Base-by-base conservation (phyloP, 2,113 vertebrate genomes). In the Pachypanchax playfairii region DNA sequence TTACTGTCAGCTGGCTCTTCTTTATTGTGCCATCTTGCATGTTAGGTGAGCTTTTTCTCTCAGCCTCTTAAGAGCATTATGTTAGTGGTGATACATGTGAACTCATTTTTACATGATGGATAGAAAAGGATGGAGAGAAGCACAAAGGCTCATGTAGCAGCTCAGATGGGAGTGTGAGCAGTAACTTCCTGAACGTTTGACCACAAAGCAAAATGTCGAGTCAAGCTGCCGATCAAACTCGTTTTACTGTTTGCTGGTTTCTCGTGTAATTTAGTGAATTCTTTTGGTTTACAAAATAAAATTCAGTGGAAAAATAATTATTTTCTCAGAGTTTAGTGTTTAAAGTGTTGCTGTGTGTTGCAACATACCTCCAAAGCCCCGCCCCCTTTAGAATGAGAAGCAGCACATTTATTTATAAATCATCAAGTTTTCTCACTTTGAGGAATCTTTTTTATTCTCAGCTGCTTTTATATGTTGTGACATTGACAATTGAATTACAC, bases 11-110 rank as follows among this genome's bases (percentile, higher is more conserved):
- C 51, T 55, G 71, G 36, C 47, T 65, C 51, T 62, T 65, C 54
- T 75, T 81, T 72, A 66, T 85, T 81, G 67, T 68, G 65, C 48
- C 47, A 61, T 80, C 59, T 62, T 71, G 75, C 61, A 75, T 80
- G 78, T 70, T 80, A 70, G 75, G 68, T 72, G 75, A 85, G 80
- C 69, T 18, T 51, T 71, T 64, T 73, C 69, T 74, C 62, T 48
- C 66, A 64, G 63, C 60, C 64, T 85, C 71, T 87, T 73, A 85
- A 75, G 75, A 66, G 75, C 62, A 73, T 88, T 87, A 77, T 53
- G 70, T 67, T 77, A 51, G 71, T 78, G 76, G 67, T 67, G 77
- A 84, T 74, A 80, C 75, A 78, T 75, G 79, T 66, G 48, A 87
- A 78, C 78, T 77, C 50, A 73, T 77, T 65, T 79, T 61, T 49